These are phyloP conservation scores for Euschistus heros DNA, from an alignment of 1,140 invertebrate genomes.

Conservation along the genomic window DNA sequence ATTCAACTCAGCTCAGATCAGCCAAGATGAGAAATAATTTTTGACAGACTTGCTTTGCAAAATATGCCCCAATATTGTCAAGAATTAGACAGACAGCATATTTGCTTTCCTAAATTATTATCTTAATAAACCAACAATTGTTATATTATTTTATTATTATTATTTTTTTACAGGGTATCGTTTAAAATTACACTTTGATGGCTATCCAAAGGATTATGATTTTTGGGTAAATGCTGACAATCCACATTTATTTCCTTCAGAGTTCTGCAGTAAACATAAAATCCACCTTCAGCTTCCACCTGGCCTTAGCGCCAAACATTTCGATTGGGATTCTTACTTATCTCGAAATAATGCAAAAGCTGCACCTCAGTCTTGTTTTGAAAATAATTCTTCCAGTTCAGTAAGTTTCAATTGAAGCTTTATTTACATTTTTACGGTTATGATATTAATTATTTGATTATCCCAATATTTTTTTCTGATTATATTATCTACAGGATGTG, in stretches of 20 bases:
- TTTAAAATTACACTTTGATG: constrained; percentile 84
- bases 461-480: background rate
- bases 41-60: too few species aligned
- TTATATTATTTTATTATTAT: too few species aligned
- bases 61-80: too few species aligned
- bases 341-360: constrained; percentile 61
- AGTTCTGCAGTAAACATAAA: constrained; percentile 81
- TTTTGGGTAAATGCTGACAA: constrained; percentile 92
- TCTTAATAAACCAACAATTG: too few species aligned
- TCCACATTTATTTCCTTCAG: constrained; percentile 79
- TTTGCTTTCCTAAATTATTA: too few species aligned
- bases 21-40: too few species aligned
- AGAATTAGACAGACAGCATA: too few species aligned
- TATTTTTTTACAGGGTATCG: constrained; percentile 50
- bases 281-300: constrained; percentile 64
- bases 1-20: too few species aligned
- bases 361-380: constrained; percentile 44
- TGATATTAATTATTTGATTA: background rate
- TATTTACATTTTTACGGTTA: background rate
- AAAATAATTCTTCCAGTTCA: background rate
- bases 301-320: constrained; percentile 48
- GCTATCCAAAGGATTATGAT: constrained; percentile 78
- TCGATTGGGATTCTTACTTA: constrained; percentile 78
- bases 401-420: background rate
- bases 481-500: background rate